Evolutionary conservation across 2,113 vertebrate genomes (phyloP), one percentile per base, ranked within the genome.

Genomic region (Dasyornis broadbenti): DNA sequence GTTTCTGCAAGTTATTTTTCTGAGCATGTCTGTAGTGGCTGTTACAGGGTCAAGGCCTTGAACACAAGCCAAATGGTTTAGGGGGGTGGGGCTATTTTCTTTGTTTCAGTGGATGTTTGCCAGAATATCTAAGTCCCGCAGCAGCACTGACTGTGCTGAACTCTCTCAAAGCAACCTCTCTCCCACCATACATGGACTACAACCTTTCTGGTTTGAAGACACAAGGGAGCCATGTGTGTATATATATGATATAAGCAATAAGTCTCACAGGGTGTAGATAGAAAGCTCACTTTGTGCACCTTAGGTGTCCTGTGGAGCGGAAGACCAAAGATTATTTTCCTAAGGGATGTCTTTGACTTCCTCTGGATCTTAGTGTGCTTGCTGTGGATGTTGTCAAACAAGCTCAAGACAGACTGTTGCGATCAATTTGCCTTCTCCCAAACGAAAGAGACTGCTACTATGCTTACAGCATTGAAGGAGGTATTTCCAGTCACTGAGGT

Each of bases 1-100:
- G 56, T 69, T 90, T 68, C 71, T 94, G 44, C 35, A 83, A 77
- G 39, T 87, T 95, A 92, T 96, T 93, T 96, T 96, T 95, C 83
- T 86, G 69, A 89, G 82, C 59, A 33, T 78, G 69, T 68, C 80
- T 70, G 33, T 84, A 35, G 75, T 81, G 80, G 24, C 68, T 79
- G 69, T 92, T 85, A 86, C 54, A 85, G 66, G 54, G 85, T 91
- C 94, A 94, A 88, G 87, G 89, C 44, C 66, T 73, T 92, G 94
- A 68, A 85, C 68, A 27, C 30, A 85, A 89, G 91, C 90, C 93
- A 97, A 22, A 71, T 50, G 82, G 31, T 87, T 7, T 53, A 59
- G 42, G 13, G 47, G 22, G 64, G 47, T 52, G n/a, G n/a, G n/a
- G 52, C 72, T 82, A 40, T 94, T 92, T 87, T 84, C 90, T 90